phyloP scores from a whole-genome alignment of 2,888 invertebrate genomes.

The Mesorhabditis spiculigera region DNA sequence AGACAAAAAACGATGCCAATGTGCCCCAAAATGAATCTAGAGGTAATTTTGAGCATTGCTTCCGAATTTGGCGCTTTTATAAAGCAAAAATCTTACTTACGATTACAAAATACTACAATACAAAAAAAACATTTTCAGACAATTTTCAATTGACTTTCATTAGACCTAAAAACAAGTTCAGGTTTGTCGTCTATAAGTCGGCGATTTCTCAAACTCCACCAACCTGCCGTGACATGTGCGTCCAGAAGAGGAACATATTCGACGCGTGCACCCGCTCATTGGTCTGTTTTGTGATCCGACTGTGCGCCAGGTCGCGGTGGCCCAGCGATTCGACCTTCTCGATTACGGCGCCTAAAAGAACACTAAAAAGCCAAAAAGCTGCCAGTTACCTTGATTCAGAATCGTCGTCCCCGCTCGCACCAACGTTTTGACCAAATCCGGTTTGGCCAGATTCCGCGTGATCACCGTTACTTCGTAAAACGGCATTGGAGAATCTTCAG shows the following conservation, averaged over 20 bases:
- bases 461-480: conserved; percentile 52
- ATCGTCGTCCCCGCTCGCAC: conserved; percentile 46
- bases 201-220: too few relatives aligned
- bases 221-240: conserved; percentile 35
- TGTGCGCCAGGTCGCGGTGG: conserved; percentile 49
- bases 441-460: conserved; percentile 47
- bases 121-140: too few relatives aligned
- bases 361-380: too few relatives aligned
- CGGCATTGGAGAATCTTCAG: conserved; percentile 32
- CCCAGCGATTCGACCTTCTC: conserved; percentile 50
- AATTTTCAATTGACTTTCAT: too few relatives aligned
- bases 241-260: conserved; percentile 46
- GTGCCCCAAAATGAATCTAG: too few relatives aligned
- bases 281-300: conserved; percentile 44
- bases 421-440: conserved; percentile 46
- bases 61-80: too few relatives aligned
- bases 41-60: too few relatives aligned
- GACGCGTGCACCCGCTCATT: conserved; percentile 48
- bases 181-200: too few relatives aligned
- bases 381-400: conserved; percentile 35
- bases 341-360: conserved; percentile 41
- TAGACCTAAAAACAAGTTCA: too few relatives aligned
- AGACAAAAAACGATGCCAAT: too few relatives aligned
- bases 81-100: too few relatives aligned
- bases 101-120: too few relatives aligned